phyloP scores from a whole-genome alignment of 2,888 invertebrate species.

The Dioctria linearis region DNA sequence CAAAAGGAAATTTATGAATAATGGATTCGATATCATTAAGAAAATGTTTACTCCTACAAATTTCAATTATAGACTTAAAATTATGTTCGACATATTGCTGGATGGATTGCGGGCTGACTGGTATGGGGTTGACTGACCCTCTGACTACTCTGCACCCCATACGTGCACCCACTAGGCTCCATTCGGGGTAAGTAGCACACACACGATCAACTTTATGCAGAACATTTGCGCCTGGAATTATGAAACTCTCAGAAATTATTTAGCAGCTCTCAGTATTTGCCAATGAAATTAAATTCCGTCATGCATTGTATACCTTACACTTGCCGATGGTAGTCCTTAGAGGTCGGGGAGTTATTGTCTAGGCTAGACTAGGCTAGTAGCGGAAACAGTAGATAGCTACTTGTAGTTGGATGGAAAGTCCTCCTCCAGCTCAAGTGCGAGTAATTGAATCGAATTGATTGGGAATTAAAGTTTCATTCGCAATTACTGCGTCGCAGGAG shows the following conservation, averaged over 20 bases:
- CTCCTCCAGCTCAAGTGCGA: not conserved
- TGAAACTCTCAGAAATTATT: conserved; percentile 53
- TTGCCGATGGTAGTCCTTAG: conserved; percentile 23
- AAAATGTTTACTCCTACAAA: conserved; percentile 60
- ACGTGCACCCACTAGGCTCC: not conserved
- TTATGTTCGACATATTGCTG: conserved; percentile 56
- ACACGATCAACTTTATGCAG: conserved; percentile 19
- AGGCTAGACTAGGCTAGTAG: no score
- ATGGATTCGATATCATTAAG: conserved; percentile 64
- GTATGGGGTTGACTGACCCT: not conserved
- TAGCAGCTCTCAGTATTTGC: conserved; percentile 55
- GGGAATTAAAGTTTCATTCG: conserved; percentile 63
- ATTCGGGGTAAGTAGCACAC: not conserved
- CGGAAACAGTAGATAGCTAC: no score
- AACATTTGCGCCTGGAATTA: conserved; percentile 45
- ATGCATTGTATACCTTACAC: conserved; percentile 49
- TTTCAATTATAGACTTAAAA: conserved; percentile 56
- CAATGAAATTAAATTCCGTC: conserved; percentile 56
- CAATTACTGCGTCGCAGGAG: not conserved
- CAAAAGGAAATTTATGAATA: conserved; percentile 63
- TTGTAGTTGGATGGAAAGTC: no score
- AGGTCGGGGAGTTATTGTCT: conserved; percentile 25
- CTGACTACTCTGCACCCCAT: not conserved
- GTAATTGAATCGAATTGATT: conserved; percentile 60
- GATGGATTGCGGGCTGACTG: conserved; percentile 3